Evolutionary conservation across 2,113 vertebrate genomes (phyloP), one percentile per base, ranked within the genome.

Genomic region (Centropus bengalensis): DNA sequence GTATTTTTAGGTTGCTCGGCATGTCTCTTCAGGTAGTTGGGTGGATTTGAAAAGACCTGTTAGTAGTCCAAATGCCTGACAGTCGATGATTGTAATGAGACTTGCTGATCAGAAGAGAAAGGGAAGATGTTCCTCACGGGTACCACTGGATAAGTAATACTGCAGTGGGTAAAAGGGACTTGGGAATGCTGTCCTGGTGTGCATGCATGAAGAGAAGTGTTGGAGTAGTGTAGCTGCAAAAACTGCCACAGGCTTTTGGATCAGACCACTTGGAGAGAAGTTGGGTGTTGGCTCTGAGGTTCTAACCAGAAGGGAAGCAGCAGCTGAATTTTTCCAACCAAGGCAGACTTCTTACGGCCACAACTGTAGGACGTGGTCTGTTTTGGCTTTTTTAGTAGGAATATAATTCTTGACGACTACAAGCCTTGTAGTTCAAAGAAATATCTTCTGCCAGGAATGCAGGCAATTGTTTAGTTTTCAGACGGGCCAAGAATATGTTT

Each of bases 381-480:
- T 71, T 89, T 86, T 78, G 82, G 89, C 76, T 92, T 93, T 67
- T 93, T 83, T 75, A 78, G 71, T 42, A 86, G 76, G 69, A 95
- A 56, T 91, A n/a, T 81, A 88, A 78, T 88, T 93, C 60, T 93
- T 70, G 52, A 86, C 23, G 2, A 47, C 79, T 83, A 60, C 76
- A 71, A 81, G 64, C 64, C 55, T 40, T 86, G 33, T 90, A 90
- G 82, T 93, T 96, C 68, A 89, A 69, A 88, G 88, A 21, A 64
- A 10, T 49, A 13, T 86, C 55, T 86, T 86, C 83, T 93, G 76
- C 80, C 73, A 94, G 93, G 80, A 96, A 96, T 93, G 62, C 59
- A 79, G 32, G 63, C 93, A 94, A 84, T 93, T 94, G 91, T 95
- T 96, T 96, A 81, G 59, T 96, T 96, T 95, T 88, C 52, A 90